These are phyloP conservation scores for Rhagonycha lutea DNA, from an alignment of 2,888 invertebrate genomes.

Conservation along the genomic window DNA sequence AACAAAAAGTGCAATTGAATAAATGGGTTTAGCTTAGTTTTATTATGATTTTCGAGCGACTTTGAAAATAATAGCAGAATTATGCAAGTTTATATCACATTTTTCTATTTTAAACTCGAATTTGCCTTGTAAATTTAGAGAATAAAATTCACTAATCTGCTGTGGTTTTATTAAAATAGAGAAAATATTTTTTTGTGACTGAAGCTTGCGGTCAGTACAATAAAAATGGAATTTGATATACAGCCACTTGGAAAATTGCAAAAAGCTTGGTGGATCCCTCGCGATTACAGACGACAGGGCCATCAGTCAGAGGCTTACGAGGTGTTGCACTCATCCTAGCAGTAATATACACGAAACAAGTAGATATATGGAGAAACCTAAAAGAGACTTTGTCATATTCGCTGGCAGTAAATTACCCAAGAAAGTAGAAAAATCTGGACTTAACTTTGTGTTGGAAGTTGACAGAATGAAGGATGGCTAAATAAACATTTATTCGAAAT, in stretches of 20 bases:
- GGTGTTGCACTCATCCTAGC: slow-evolving; percentile 42
- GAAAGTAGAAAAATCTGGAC: slow-evolving; percentile 23
- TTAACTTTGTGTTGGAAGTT: slow-evolving; percentile 1
- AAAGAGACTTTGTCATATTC: slow-evolving; percentile 38
- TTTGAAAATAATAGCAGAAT: neutral
- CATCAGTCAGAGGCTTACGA: slow-evolving; percentile 50
- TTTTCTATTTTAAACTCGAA: neutral
- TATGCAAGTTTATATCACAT: neutral
- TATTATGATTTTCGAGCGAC: neutral
- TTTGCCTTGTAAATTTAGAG: neutral
- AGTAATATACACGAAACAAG: slow-evolving; percentile 42
- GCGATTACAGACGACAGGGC: slow-evolving; percentile 48
- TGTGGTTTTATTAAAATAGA: slow-evolving; percentile 19
- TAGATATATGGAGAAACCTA: slow-evolving; percentile 42
- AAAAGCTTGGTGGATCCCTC: slow-evolving; percentile 47
- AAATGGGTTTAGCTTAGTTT: neutral
- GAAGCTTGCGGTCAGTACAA: slow-evolving; percentile 43
- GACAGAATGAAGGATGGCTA: slow-evolving; percentile 9
- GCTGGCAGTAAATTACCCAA: slow-evolving; percentile 28
- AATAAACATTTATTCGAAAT: neutral
- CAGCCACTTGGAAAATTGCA: slow-evolving; percentile 51
- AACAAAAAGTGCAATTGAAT: neutral
- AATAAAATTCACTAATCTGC: neutral
- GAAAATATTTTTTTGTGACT: slow-evolving; percentile 18
- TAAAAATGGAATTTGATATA: slow-evolving; percentile 45